Evolutionary conservation across 2,797 vertebrate genomes (phyloP).

Genomic region (Novumbra hubbsi): DNA sequence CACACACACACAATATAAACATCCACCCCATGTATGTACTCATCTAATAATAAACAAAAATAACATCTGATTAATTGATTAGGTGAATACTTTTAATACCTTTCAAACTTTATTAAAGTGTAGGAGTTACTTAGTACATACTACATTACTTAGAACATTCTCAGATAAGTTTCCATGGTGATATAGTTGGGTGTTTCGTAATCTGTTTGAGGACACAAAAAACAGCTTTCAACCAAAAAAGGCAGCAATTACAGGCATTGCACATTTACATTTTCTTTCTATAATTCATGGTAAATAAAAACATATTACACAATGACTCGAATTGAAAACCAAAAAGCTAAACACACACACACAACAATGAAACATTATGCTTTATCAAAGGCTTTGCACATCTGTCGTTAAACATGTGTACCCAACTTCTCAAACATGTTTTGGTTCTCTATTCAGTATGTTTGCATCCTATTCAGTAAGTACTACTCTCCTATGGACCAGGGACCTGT

Average conservation of each 20-base stretch:
- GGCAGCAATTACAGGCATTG: not conserved
- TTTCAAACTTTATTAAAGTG: not conserved
- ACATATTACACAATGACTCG: not conserved
- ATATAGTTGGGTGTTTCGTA: not conserved
- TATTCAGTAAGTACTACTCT: not conserved
- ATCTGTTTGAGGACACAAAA: constrained; percentile 14
- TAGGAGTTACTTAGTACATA: not conserved
- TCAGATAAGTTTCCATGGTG: constrained; percentile 42
- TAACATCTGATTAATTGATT: not conserved
- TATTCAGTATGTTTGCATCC: not conserved
- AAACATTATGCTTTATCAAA: no score
- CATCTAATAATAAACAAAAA: no score
- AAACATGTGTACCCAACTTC: not conserved
- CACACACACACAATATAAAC: no score
- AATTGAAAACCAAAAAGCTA: not conserved
- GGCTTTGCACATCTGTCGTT: no score
- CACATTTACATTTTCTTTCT: not conserved
- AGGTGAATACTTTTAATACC: not conserved
- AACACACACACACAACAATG: no score
- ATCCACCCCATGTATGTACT: no score
- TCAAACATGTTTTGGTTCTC: not conserved
- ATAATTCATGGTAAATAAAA: not conserved
- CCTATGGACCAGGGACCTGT: not conserved
- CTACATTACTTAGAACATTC: no score
- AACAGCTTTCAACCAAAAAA: not conserved